phyloP scores from a whole-genome alignment of 2,797 vertebrate species.

The Pantherophis vulpinus region DNA sequence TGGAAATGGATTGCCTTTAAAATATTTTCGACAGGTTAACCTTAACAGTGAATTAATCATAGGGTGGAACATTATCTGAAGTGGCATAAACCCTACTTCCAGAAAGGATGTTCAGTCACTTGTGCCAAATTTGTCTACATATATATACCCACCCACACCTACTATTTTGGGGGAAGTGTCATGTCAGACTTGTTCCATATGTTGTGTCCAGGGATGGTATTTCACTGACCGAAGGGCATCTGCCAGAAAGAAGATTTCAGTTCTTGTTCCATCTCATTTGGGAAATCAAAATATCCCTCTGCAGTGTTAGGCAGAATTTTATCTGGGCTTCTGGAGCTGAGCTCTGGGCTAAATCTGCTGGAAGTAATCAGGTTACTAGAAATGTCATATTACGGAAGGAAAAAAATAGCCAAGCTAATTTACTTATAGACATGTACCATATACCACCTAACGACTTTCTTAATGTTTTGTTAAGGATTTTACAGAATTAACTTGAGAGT shows the following conservation, averaged over 20 bases:
- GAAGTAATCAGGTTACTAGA: neutral
- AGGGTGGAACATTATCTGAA: neutral
- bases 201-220: neutral
- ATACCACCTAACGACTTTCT: neutral
- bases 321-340: neutral
- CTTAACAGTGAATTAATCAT: neutral
- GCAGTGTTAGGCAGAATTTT: no score
- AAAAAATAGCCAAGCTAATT: neutral
- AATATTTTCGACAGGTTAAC: neutral
- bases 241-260: neutral
- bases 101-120: neutral
- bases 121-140: neutral
- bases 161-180: neutral
- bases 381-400: neutral
- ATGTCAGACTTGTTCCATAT: neutral
- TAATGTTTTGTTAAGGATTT: neutral
- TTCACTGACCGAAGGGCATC: neutral
- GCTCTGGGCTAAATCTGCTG: neutral
- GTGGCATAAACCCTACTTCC: neutral
- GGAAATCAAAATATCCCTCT: neutral
- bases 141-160: neutral
- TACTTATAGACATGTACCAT: neutral
- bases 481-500: neutral
- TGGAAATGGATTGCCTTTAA: neutral
- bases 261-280: neutral